Base-by-base conservation (phyloP, 2,797 vertebrate species). In the Crax fasciolata region DNA sequence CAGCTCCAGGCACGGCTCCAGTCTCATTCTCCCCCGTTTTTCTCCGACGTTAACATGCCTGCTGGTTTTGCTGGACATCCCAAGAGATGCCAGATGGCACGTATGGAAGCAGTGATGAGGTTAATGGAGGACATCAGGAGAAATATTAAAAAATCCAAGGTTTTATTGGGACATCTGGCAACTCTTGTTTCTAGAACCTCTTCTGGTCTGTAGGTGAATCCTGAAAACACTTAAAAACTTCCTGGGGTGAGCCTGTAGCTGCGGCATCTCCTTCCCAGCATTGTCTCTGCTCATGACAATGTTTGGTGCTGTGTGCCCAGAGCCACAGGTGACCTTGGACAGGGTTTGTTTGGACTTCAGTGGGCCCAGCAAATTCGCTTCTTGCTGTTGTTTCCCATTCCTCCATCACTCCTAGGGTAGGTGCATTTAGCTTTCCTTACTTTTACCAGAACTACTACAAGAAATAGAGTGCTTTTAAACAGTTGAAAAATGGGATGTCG, bases 141-240 rank as follows among this genome's bases (percentile, higher is more conserved):
- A 66, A 91, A 88, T 93, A 91, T 86, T 93, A 85, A 92, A 93
- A 86, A 88, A 81, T 58, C 38, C 79, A 72, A 83, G 71, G 89
- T 91, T 96, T 88, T 91, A 75, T 5, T 39, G 66, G 39, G 20
- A 75, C 89, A 91, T 93, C 76, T 94, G 93, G 87, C 65, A 94
- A 12, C 80, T 84, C 55, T 84, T 63, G 48, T 65, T 96, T 86
- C 84, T 66, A 93, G 39, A 75, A 21, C 39, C 20, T 93, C 35
- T 46, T 76, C 30, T 62, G 17, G 41, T 66, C 54, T 58, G 10
- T 21, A 73, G 73, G 62, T 84, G 85, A 85, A 62, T 80, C 75
- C 73, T 86, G 78, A 72, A 91, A 92, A 54, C 14, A 76, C 44
- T 80, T 62, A 58, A 65, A 65, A 71, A 30, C 21, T 74, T 87